Percentiles rank a stretch among this genome's conserved stretches.
Conservation (phyloP, 2,888 invertebrate genomes). For the Pardosa pseudoannulata region DNA sequence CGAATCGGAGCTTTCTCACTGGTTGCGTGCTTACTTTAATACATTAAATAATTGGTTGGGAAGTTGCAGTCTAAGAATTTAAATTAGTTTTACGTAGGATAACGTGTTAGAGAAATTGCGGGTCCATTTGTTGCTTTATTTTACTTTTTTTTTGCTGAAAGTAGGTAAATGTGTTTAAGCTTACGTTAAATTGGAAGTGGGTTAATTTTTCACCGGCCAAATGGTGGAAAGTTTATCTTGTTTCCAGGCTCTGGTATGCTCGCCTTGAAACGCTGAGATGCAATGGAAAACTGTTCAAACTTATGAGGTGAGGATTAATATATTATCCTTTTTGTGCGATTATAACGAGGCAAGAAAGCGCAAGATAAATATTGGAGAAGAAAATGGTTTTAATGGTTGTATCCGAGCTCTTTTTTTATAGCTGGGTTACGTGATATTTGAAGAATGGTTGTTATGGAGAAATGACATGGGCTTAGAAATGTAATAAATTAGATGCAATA, state of each 20-base stretch:
- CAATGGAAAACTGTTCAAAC: not conserved
- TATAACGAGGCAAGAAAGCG: too few relatives aligned
- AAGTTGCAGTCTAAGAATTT: slow-evolving; percentile 60
- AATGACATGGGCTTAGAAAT: too few relatives aligned
- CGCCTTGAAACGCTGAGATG: not conserved
- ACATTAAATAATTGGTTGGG: slow-evolving; percentile 61
- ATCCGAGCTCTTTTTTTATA: too few relatives aligned
- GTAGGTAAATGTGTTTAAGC: slow-evolving; percentile 6
- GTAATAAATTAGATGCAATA: too few relatives aligned
- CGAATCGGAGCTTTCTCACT: not conserved
- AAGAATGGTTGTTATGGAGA: too few relatives aligned
- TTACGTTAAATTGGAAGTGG: slow-evolving; percentile 28
- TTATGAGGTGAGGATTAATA: too few relatives aligned
- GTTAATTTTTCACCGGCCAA: slow-evolving; percentile 28
- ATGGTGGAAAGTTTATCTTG: not conserved
- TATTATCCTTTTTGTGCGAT: too few relatives aligned
- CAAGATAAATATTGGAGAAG: too few relatives aligned
- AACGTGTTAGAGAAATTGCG: slow-evolving; percentile 55
- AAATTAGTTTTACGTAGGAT: slow-evolving; percentile 58
- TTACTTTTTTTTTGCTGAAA: slow-evolving; percentile 14
- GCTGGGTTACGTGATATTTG: too few relatives aligned
- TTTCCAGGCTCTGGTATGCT: not conserved
- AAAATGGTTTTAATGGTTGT: too few relatives aligned
- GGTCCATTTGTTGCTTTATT: slow-evolving; percentile 34
- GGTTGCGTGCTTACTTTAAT: slow-evolving; percentile 54